A percentile compares a stretch with the other conserved stretches of the same genome.
These are phyloP conservation scores for Drosophila virilis DNA, from an alignment of 1,140 invertebrate species.

Conservation along the genomic window DNA sequence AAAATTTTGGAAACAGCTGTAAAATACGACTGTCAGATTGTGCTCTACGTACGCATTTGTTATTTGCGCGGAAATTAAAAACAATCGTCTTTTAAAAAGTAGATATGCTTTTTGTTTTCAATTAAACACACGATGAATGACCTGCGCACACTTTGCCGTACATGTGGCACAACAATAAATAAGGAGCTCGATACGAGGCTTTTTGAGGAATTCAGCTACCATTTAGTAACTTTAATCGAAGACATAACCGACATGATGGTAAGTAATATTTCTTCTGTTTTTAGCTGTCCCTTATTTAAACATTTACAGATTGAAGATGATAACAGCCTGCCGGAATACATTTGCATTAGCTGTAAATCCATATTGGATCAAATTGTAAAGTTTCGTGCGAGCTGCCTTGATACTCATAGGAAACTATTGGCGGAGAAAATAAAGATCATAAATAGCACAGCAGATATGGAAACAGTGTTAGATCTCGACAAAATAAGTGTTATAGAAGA, in stretches of 20 bases:
- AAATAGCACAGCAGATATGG: background rate
- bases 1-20: background rate
- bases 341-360: constrained; percentile 47
- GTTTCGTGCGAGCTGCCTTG: constrained; percentile 49
- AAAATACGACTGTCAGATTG: background rate
- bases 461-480: too few relatives aligned
- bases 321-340: constrained; percentile 37
- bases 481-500: background rate
- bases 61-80: constrained; percentile 23
- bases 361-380: constrained; percentile 32
- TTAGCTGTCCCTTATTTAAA: background rate
- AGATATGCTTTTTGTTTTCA: background rate
- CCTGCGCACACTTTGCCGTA: constrained; percentile 43
- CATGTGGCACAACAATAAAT: constrained; percentile 50
- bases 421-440: constrained; percentile 7
- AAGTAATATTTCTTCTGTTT: constrained; percentile 4
- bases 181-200: constrained; percentile 19
- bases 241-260: constrained; percentile 65
- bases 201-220: constrained; percentile 43
- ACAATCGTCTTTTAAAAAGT: background rate
- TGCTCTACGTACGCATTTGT: background rate
- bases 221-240: constrained; percentile 47
- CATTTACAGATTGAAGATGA: constrained; percentile 51
- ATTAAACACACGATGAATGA: constrained; percentile 24
- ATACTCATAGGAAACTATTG: constrained; percentile 43